phyloP scores from a whole-genome alignment of 2,888 invertebrate species.

The Dendrolimus pini region DNA sequence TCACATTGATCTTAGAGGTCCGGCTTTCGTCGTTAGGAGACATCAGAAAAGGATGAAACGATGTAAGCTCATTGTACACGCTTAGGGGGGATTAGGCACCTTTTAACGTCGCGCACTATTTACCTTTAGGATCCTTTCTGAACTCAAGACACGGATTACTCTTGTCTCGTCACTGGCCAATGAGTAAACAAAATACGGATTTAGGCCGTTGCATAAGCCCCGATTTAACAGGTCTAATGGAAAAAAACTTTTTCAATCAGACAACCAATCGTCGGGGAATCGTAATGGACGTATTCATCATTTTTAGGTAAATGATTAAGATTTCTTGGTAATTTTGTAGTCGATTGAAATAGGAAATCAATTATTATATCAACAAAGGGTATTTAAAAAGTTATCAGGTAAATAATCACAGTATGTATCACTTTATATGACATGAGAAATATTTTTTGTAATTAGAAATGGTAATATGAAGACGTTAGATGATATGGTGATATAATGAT shows the following conservation, averaged over 20 bases:
- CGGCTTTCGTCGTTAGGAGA: conserved; percentile 52
- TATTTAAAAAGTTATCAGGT: too few relatives aligned
- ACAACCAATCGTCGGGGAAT: neutral
- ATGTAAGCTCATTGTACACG: conserved; percentile 63
- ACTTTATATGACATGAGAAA: too few relatives aligned
- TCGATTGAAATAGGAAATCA: neutral
- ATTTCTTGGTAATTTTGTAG: neutral
- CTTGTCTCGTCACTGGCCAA: conserved; percentile 34
- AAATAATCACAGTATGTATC: too few relatives aligned
- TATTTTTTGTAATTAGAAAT: too few relatives aligned
- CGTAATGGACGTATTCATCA: neutral
- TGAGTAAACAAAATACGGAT: conserved; percentile 31
- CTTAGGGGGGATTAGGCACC: conserved; percentile 61
- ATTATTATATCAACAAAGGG: too few relatives aligned
- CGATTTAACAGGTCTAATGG: neutral
- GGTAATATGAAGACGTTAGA: too few relatives aligned
- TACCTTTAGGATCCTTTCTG: conserved; percentile 38
- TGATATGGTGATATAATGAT: too few relatives aligned
- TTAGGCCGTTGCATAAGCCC: neutral
- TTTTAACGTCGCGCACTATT: conserved; percentile 66
- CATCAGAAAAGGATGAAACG: conserved; percentile 39
- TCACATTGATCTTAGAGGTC: conserved; percentile 60
- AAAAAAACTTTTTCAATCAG: neutral
- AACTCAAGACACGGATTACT: conserved; percentile 36
- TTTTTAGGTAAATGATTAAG: neutral